Conservation (phyloP, 2,888 invertebrate species). For the Disparrhopalites patrizii region DNA sequence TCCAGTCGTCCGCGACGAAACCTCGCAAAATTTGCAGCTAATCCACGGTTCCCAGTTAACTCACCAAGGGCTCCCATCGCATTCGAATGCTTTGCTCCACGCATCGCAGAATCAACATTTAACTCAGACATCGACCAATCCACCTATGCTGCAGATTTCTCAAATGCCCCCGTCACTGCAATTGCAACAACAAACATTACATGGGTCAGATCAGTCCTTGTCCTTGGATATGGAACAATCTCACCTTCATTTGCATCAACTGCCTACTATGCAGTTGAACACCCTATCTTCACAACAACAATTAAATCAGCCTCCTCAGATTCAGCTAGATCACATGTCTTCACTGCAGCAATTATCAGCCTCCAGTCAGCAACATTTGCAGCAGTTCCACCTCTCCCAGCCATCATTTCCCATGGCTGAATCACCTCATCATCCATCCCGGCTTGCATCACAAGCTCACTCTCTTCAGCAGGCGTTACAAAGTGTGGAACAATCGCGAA, state of each 20-base stretch:
- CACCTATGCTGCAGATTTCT: not conserved
- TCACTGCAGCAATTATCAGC: not conserved
- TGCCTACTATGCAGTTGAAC: slow-evolving; percentile 14
- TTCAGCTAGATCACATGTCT: not conserved
- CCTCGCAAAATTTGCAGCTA: slow-evolving; percentile 11
- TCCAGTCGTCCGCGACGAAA: slow-evolving; percentile 22
- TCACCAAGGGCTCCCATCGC: not conserved
- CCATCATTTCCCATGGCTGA: slow-evolving; percentile 2
- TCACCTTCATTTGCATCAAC: slow-evolving; percentile 13
- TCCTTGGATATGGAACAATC: not conserved
- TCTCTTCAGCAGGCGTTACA: not conserved
- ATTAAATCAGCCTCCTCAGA: slow-evolving; percentile 18
- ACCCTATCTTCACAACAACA: slow-evolving; percentile 20
- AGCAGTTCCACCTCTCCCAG: not conserved
- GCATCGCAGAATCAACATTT: slow-evolving; percentile 1
- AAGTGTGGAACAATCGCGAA: not conserved
- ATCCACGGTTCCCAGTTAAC: slow-evolving; percentile 11
- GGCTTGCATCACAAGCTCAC: not conserved
- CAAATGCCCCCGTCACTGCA: slow-evolving; percentile 2
- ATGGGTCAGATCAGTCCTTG: not conserved
- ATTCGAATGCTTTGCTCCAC: not conserved
- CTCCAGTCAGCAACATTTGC: slow-evolving; percentile 5
- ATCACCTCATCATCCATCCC: not conserved
- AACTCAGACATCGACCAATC: slow-evolving; percentile 5
- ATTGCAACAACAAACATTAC: not conserved